Evolutionary conservation across 2,113 vertebrate genomes (phyloP).

Genomic region (Nyctereutes procyonoides): DNA sequence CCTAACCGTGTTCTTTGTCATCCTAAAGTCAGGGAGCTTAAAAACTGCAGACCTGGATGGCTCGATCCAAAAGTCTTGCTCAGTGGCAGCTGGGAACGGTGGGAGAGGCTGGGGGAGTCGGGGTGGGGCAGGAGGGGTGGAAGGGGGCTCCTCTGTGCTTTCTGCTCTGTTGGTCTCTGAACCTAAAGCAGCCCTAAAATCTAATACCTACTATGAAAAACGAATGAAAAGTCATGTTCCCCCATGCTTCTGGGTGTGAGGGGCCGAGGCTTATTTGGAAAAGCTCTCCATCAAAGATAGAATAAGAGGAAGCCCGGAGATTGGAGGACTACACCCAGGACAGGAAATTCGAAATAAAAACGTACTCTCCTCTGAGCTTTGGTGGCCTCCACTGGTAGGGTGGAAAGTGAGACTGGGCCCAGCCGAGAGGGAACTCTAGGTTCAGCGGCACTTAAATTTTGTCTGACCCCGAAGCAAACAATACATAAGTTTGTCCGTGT

Average conservation of each 20-base stretch:
- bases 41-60: neutral
- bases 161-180: neutral
- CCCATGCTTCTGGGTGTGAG: neutral
- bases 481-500: neutral
- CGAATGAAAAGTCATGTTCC: neutral
- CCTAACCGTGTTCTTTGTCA: neutral
- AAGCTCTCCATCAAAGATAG: neutral
- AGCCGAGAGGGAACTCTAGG: neutral
- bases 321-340: neutral
- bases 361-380: neutral
- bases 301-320: neutral
- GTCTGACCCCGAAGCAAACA: neutral
- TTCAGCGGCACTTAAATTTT: neutral
- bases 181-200: neutral
- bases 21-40: neutral
- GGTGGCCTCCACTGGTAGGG: neutral
- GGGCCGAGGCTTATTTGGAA: neutral
- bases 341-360: neutral
- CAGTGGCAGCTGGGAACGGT: neutral
- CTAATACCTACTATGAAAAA: neutral
- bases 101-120: neutral
- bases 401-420: neutral
- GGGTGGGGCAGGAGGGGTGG: accelerated
- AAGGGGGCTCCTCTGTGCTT: neutral
- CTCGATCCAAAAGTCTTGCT: neutral